These are phyloP conservation scores for Rousettus madagascariensis DNA, from an alignment of 2,797 vertebrate species.

Conservation along the genomic window DNA sequence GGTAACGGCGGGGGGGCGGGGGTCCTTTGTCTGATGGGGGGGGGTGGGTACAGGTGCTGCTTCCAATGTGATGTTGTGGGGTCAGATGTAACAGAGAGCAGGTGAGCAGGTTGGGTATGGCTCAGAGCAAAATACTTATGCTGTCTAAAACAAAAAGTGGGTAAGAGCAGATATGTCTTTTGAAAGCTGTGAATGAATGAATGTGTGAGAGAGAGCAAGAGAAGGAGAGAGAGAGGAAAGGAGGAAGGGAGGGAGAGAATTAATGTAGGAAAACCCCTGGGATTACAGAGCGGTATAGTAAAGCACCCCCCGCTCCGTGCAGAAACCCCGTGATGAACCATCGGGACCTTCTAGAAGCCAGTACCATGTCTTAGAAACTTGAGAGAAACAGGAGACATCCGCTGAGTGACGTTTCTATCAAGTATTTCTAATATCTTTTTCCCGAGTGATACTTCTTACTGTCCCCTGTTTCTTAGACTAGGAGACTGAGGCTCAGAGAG, in stretches of 20 bases:
- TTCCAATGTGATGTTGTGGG: neutral
- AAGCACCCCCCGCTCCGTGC: neutral
- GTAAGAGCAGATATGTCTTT: neutral
- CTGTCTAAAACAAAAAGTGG: neutral
- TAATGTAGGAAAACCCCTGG: neutral
- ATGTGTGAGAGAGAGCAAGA: neutral
- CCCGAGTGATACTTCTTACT: neutral
- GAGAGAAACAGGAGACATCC: neutral
- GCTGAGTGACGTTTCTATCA: neutral
- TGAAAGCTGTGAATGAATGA: neutral
- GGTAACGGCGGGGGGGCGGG: too few relatives aligned
- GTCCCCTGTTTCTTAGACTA: neutral
- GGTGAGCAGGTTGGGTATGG: neutral
- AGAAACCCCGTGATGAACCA: neutral
- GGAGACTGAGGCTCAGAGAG: neutral
- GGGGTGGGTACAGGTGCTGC: neutral
- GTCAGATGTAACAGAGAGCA: neutral
- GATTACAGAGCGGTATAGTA: neutral
- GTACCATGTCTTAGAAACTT: neutral
- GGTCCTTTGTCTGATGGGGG: neutral
- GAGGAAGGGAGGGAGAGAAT: neutral
- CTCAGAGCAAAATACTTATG: neutral
- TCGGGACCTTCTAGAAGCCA: neutral
- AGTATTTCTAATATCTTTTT: too few relatives aligned
- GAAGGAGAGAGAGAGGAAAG: neutral